Evolutionary conservation across 1,140 invertebrate species (phyloP), one percentile per base, ranked within the genome.

Genomic region (Heliconius nattereri): DNA sequence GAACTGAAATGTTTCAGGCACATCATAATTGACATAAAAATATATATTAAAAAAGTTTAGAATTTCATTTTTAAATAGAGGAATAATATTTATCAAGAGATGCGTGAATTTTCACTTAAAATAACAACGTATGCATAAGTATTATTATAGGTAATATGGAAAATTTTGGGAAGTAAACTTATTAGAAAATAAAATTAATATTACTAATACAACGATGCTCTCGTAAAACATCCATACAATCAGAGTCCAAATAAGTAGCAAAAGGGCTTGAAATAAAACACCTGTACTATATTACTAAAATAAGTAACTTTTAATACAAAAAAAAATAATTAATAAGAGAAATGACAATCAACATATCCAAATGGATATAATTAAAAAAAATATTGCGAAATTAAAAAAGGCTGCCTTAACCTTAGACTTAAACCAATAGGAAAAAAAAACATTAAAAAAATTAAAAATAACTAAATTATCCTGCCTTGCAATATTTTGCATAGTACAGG

Each of bases 401-500:
- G 32, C 79, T 73, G 45, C 54, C 60, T 40, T 54, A 20, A 70
- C 79, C 79, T 76, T 57, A 35, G 71, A 72, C 29, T 26, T 23
- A 16, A 32, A 72, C 35, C n/a, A 71, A 19, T 8, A 71, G 3
- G 19, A 73, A 45, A 74, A 70, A 76, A 76, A 66, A 76, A 70
- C n/a, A 40, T 70, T 13, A 49, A 75, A 74, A 60, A 60, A 32
- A 3, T 23, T 71, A 35, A 66, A 76, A 32, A 54, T 72, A 72
- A 72, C 45, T 77, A 71, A 71, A 77, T 77, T 13, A 77, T 77
- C 35, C 70, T 72, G 57, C 90, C 85, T 80, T 91, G 86, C 71
- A 92, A 90, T 35, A 88, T 83, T 0, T 83, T 76, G 81, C 91
- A 90, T 1, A 93, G 76, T 70, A 89, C 86, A 0, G 91, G 91